Evolutionary conservation across 2,888 invertebrate genomes (phyloP).

Genomic region (Ferrisia virgata): DNA sequence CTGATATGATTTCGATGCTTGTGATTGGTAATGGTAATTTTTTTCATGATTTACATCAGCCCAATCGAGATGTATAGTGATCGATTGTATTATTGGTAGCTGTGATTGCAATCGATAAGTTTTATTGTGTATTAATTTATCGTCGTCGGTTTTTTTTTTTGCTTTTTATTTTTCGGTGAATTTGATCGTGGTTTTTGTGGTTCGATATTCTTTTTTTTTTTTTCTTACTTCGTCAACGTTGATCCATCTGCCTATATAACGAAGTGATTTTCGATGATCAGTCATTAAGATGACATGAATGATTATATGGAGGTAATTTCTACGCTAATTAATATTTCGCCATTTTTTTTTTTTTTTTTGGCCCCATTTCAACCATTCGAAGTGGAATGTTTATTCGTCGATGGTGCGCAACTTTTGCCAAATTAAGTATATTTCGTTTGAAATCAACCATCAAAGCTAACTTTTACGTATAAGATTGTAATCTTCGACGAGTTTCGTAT

Average conservation of each 20-base stretch:
- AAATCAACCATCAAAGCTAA: no score
- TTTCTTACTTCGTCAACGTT: not conserved
- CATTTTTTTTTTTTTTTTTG: not conserved
- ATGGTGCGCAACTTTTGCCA: no score
- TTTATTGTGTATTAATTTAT: not conserved
- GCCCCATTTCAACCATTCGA: no score
- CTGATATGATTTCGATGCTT: not conserved
- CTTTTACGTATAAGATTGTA: no score
- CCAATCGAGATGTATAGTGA: no score
- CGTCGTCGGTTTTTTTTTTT: not conserved
- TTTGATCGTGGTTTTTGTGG: not conserved
- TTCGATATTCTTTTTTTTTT: no score
- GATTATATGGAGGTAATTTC: constrained; percentile 51
- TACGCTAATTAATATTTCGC: no score
- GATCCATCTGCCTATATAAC: not conserved
- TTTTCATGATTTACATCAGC: no score
- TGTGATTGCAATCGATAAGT: not conserved
- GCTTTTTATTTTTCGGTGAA: not conserved
- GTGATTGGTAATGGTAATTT: not conserved
- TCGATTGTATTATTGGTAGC: not conserved
- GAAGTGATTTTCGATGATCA: constrained; percentile 24
- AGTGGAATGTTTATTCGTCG: no score
- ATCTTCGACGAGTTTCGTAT: no score
- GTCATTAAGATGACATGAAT: constrained; percentile 49
- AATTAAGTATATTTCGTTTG: no score